These are phyloP conservation scores for Troides aeacus DNA, from an alignment of 2,888 invertebrate genomes.

Conservation along the genomic window DNA sequence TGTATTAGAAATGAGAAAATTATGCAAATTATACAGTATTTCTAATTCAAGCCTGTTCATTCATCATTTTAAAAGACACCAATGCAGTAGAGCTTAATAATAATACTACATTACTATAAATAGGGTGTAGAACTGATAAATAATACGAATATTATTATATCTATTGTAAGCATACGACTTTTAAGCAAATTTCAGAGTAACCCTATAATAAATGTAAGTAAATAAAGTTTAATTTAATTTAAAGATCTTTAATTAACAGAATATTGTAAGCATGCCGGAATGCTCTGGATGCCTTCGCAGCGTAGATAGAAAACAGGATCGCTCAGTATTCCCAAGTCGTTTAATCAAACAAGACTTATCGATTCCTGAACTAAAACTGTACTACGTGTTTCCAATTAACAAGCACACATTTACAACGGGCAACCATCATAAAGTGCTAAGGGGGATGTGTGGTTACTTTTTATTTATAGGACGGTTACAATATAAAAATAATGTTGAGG, in stretches of 20 bases:
- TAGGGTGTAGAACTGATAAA: not conserved
- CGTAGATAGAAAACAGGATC: constrained; percentile 38
- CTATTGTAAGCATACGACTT: not conserved
- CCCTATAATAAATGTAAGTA: constrained; percentile 25
- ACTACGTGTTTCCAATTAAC: constrained; percentile 58
- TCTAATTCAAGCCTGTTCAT: not conserved
- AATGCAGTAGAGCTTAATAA: too few species aligned
- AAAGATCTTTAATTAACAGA: constrained; percentile 54
- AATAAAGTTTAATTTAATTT: constrained; percentile 34
- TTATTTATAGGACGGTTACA: constrained; percentile 42
- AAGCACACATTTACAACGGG: constrained; percentile 43
- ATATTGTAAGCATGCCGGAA: constrained; percentile 37
- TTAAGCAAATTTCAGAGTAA: not conserved
- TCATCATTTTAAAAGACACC: not conserved
- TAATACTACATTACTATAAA: not conserved
- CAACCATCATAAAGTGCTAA: constrained; percentile 34
- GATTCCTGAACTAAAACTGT: constrained; percentile 59
- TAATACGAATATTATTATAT: not conserved
- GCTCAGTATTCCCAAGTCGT: constrained; percentile 51
- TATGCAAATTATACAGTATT: not conserved
- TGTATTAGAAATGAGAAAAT: not conserved
- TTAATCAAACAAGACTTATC: constrained; percentile 61
- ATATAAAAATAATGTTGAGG: constrained; percentile 62
- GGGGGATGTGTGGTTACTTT: constrained; percentile 33
- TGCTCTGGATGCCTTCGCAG: constrained; percentile 36